phyloP scores from a whole-genome alignment of 2,888 invertebrate genomes.

The Psococerastis gibbosa region DNA sequence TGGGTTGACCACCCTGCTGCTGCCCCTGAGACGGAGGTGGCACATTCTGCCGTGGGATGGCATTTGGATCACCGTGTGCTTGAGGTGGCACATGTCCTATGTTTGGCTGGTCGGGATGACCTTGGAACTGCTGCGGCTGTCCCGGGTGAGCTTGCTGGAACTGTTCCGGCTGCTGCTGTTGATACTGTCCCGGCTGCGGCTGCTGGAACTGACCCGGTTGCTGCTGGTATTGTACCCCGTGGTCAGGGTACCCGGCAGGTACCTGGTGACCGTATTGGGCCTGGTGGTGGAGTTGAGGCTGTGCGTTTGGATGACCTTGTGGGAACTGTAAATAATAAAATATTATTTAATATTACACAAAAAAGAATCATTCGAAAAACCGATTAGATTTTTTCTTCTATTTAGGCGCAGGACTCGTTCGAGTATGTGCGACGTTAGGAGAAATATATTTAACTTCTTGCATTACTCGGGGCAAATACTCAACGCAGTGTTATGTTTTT shows the following conservation, averaged over 20 bases:
- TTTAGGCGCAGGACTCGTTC: too few species aligned
- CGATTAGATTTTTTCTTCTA: too few species aligned
- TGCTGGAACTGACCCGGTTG: slow-evolving; percentile 15
- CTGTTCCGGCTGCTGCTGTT: slow-evolving; percentile 11
- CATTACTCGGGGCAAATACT: background rate
- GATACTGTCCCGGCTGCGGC: slow-evolving; percentile 14
- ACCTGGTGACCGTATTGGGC: slow-evolving; percentile 18
- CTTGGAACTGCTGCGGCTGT: too few species aligned
- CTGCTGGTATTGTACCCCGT: slow-evolving; percentile 14
- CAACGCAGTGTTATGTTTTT: too few species aligned
- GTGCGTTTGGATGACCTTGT: slow-evolving; percentile 19
- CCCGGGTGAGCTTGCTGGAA: slow-evolving; percentile 10
- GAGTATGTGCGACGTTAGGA: too few species aligned
- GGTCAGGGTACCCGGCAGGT: background rate
- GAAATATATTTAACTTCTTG: too few species aligned
- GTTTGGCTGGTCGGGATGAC: too few species aligned
- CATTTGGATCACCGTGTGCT: slow-evolving; percentile 6
- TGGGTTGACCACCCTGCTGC: background rate
- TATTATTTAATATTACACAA: slow-evolving; percentile 19
- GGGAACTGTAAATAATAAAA: slow-evolving; percentile 20
- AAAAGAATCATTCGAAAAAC: slow-evolving; percentile 11
- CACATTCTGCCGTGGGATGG: background rate
- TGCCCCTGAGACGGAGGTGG: background rate
- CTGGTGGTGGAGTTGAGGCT: slow-evolving; percentile 20
- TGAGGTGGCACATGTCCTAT: too few species aligned